Base-by-base conservation (phyloP, 1,140 invertebrate species). In the Drosophila saltans region DNA sequence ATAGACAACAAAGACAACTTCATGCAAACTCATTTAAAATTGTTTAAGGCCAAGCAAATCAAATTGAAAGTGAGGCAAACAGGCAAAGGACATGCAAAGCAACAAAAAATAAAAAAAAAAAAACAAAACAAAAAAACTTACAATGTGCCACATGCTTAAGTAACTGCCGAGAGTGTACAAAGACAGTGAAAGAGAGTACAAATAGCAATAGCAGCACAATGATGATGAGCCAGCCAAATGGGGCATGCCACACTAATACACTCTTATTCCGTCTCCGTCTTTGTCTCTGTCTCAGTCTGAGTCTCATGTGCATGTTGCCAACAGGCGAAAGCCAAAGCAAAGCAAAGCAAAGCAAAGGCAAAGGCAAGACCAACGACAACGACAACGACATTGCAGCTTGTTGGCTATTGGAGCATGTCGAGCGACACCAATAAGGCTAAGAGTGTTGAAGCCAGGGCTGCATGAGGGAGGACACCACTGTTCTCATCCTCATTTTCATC, bases 11-110 rank as follows among this genome's bases (percentile, higher is more conserved):
- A 80, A 79, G 71, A 57, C 77, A 56, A 41, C 52, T 48, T 33
- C 85, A 75, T 81, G 78, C 68, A 75, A 85, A 85, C 82, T 85
- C 79, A 81, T 82, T 85, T 82, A 85, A 52, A 85, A 86, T 78
- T 82, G 79, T 77, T 85, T 78, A 86, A 86, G 73, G 79, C 73
- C 82, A 59, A 59, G 59, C 74, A 77, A 77, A 77, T 77, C 74
- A 72, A 86, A 85, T 85, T 85, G 75, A 43, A 52, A 77, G 70
- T 52, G 8, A 52, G 45, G 45, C 45, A 24, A 10, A 62, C 81
- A 57, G 52, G 40, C 67, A 75, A 66, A 66, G 81, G 81, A 63
- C 74, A 72, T 60, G 33, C 26, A 57, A 60, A 39, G 11, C 8
- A 26, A 68, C 43, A 63, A 65, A 43, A 45, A 45, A 24, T 9